A percentile compares a stretch with the other conserved stretches of the same genome.
phyloP scores from a whole-genome alignment of 2,113 vertebrate species.

The Stegostoma tigrinum region DNA sequence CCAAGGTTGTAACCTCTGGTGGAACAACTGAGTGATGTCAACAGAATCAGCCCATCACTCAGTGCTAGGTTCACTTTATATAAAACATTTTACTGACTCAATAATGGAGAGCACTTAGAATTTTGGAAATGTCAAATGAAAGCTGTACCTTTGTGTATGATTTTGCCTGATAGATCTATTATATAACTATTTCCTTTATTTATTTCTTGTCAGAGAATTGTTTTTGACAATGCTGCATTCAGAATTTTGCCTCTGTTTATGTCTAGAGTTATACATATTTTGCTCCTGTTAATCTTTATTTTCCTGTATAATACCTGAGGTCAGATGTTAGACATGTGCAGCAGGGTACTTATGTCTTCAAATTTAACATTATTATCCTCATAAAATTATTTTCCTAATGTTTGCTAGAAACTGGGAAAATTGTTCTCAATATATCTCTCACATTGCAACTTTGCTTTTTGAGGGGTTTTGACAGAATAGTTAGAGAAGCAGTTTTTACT shows the following conservation, averaged over 20 bases:
- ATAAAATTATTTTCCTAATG: neutral
- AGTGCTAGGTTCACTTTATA: neutral
- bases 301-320: neutral
- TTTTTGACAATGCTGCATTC: neutral
- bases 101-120: neutral
- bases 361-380: neutral
- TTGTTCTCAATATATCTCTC: neutral
- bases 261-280: neutral
- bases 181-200: neutral
- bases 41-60: neutral
- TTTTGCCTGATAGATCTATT: neutral
- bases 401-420: neutral
- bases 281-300: neutral
- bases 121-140: neutral
- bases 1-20: neutral
- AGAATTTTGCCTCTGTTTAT: neutral
- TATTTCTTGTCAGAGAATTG: neutral
- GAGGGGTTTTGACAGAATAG: neutral
- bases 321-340: neutral
- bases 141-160: neutral
- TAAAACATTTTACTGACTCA: neutral
- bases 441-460: neutral
- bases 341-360: too few relatives aligned
- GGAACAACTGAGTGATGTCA: neutral
- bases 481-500: neutral